A percentile compares a stretch with the other conserved stretches of the same genome.
These are phyloP conservation scores for Bolinopsis microptera DNA, from an alignment of 37 sponge, comb jelly and placozoan genomes.

Conservation along the genomic window DNA sequence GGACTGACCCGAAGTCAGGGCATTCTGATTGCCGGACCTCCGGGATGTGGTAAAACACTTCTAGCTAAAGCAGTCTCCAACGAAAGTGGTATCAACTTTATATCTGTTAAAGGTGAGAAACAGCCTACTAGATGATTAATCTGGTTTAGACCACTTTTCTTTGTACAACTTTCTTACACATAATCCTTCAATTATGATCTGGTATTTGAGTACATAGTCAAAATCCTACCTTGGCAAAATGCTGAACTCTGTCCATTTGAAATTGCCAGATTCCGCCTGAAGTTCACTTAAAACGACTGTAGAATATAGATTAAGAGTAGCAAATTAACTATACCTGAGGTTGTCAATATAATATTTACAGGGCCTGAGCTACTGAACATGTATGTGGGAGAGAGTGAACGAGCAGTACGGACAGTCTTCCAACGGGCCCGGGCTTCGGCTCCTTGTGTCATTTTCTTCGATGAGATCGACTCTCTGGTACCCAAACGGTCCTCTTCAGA, in stretches of 20 bases:
- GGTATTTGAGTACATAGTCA: too few species aligned
- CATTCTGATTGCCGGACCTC: slow-evolving; percentile 92
- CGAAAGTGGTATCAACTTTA: slow-evolving; percentile 96
- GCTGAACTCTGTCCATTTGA: too few species aligned
- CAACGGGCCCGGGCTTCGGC: slow-evolving; percentile 89
- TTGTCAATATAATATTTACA: too few species aligned
- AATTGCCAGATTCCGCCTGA: too few species aligned
- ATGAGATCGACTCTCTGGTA: slow-evolving; percentile 94
- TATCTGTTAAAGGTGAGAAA: slow-evolving; percentile 88
- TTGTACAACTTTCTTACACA: neutral
- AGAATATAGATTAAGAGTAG: too few species aligned
- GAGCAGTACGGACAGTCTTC: slow-evolving; percentile 96
- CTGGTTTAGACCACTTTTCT: too few species aligned
- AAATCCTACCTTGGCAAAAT: too few species aligned
- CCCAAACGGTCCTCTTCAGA: slow-evolving; percentile 85
- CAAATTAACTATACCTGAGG: too few species aligned
- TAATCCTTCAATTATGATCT: too few species aligned
- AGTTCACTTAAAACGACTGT: too few species aligned
- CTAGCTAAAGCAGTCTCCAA: slow-evolving; percentile 98
- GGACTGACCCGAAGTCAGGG: slow-evolving; percentile 86
- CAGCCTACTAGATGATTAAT: too few species aligned
- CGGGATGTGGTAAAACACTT: slow-evolving; percentile 98
- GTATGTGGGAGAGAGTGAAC: slow-evolving; percentile 99
- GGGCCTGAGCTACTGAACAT: slow-evolving; percentile 97
- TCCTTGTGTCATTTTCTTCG: slow-evolving; percentile 99